A percentile compares a stretch with the other conserved stretches of the same genome.
phyloP scores from a whole-genome alignment of 2,113 vertebrate genomes.

The Sphyrna mokarran region DNA sequence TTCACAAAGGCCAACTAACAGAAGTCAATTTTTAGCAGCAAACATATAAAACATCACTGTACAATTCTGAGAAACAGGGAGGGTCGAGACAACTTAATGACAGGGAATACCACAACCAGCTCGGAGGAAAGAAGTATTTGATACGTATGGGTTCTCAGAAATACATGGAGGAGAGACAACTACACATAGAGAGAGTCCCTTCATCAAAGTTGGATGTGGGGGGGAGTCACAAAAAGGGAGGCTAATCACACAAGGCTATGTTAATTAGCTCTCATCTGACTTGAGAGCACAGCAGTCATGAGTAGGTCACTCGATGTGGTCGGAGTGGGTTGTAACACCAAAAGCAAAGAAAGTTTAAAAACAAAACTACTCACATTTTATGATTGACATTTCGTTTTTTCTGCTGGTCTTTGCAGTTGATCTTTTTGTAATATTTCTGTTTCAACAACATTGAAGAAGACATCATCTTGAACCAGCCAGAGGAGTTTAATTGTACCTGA shows the following conservation, averaged over 20 bases:
- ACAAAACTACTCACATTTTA: slow-evolving; percentile 31
- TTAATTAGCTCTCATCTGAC: neutral
- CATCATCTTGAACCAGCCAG: neutral
- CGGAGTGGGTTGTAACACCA: neutral
- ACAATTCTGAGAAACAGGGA: neutral
- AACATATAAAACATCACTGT: neutral
- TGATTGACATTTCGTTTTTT: slow-evolving; percentile 22
- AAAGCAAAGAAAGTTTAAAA: neutral
- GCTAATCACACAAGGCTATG: neutral
- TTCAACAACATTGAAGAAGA: slow-evolving; percentile 32
- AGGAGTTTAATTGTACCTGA: slow-evolving; percentile 26
- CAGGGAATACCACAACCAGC: neutral
- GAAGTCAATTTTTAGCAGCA: neutral
- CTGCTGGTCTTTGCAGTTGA: slow-evolving; percentile 14
- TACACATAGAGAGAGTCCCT: neutral
- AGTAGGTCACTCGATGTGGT: neutral
- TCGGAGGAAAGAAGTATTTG: neutral
- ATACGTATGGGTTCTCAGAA: neutral
- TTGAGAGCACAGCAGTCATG: neutral
- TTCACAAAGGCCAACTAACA: no score
- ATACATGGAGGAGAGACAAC: neutral
- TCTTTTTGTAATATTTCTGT: slow-evolving; percentile 33
- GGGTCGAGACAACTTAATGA: neutral
- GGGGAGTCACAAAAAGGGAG: neutral
- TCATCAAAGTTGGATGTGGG: neutral